Conservation (phyloP, 2,113 vertebrate genomes). For the Cricetomys ansorgei region DNA sequence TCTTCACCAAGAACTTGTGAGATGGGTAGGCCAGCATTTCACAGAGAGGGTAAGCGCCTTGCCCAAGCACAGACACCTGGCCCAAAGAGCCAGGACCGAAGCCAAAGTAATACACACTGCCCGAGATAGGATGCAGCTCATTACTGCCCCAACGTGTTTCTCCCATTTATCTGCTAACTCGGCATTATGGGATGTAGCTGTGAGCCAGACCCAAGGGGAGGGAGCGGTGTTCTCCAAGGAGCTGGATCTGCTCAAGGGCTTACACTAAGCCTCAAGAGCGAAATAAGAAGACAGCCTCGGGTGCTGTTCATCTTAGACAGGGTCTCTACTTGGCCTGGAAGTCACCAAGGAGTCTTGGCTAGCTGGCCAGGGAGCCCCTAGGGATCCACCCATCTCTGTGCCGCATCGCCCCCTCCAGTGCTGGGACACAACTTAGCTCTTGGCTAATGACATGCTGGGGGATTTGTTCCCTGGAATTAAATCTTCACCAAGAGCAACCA, state of each 20-base stretch:
- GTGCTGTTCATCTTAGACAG: background rate
- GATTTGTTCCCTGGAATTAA: no score
- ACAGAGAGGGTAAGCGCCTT: background rate
- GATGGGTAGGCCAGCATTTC: background rate
- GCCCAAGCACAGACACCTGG: background rate
- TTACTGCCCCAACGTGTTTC: background rate
- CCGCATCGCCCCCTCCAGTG: no score
- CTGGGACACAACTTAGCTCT: background rate
- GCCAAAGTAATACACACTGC: background rate
- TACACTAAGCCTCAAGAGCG: no score
- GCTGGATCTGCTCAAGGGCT: background rate
- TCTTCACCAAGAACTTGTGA: background rate
- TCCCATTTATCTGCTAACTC: background rate
- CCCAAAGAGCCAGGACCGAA: background rate
- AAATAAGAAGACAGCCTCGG: background rate
- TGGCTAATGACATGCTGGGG: no score
- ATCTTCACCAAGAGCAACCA: no score
- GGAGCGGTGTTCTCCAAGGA: background rate
- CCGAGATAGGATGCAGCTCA: background rate
- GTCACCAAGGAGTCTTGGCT: background rate
- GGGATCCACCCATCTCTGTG: background rate
- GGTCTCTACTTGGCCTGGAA: background rate
- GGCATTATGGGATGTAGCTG: rapidly evolving
- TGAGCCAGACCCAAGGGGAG: rapidly evolving
- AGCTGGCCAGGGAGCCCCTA: background rate